These are phyloP conservation scores for Dusona sp. DNA, from an alignment of 2,888 invertebrate genomes.

Conservation along the genomic window DNA sequence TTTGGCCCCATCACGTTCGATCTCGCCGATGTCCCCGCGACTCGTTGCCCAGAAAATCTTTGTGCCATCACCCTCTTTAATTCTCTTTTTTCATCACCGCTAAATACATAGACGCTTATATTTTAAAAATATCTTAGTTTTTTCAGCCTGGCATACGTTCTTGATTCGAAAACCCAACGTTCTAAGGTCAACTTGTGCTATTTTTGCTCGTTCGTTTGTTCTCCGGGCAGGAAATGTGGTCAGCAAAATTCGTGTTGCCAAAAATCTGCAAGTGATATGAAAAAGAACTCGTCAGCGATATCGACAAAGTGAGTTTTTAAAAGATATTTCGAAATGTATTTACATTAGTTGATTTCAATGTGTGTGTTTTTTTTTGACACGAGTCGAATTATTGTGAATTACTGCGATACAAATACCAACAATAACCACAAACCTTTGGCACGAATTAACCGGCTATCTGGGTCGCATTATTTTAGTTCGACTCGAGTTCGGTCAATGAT, in stretches of 20 bases:
- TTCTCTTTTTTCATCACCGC: constrained; percentile 57
- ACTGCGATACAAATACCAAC: not conserved
- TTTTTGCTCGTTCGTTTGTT: not conserved
- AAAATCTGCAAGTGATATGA: not conserved
- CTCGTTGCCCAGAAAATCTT: constrained; percentile 53
- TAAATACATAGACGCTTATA: constrained; percentile 4
- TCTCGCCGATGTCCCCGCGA: constrained; percentile 45
- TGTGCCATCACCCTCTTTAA: constrained; percentile 56
- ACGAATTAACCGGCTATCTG: not conserved
- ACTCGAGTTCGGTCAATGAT: not conserved
- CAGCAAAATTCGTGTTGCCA: not conserved
- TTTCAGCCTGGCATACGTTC: not conserved
- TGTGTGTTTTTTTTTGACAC: not conserved
- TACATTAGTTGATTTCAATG: not conserved
- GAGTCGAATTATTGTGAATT: not conserved
- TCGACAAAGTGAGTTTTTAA: not conserved
- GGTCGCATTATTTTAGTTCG: not conserved
- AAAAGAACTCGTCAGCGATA: not conserved
- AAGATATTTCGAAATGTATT: not conserved
- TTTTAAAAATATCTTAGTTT: constrained; percentile 36
- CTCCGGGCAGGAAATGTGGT: not conserved
- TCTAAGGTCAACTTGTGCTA: not conserved
- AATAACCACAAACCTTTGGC: not conserved
- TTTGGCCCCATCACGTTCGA: constrained; percentile 63
- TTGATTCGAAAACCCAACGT: not conserved